Percentiles rank a stretch among this genome's conserved stretches.
Conservation (phyloP, 30 jellyfish, hydroid and myxozoan species). For the Phacellophora camtschatica region DNA sequence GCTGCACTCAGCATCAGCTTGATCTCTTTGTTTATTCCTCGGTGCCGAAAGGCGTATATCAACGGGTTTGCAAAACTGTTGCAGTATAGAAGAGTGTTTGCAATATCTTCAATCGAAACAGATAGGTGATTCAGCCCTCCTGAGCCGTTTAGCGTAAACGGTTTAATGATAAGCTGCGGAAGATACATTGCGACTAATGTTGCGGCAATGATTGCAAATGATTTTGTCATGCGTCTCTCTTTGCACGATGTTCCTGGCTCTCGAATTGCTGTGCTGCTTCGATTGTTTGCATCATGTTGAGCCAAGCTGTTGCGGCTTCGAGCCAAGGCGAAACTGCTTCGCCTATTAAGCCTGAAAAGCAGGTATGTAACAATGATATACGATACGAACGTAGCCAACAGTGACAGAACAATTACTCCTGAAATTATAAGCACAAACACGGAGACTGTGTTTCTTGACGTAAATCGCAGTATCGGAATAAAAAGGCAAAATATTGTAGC, state of each 20-base stretch:
- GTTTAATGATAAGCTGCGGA: constrained; percentile 63
- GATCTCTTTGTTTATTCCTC: constrained; percentile 50
- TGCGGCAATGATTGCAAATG: constrained; percentile 57
- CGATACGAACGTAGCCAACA: constrained; percentile 39
- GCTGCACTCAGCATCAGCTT: constrained; percentile 1
- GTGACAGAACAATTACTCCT: constrained; percentile 35
- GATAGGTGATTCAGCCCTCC: constrained; percentile 12
- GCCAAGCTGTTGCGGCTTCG: neutral
- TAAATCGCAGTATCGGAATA: constrained; percentile 53
- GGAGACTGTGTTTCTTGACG: constrained; percentile 34
- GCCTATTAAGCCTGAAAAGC: constrained; percentile 25
- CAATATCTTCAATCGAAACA: constrained; percentile 54
- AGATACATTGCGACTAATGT: constrained; percentile 59
- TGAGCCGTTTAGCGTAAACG: constrained; percentile 36
- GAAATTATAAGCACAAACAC: constrained; percentile 32
- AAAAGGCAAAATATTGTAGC: constrained; percentile 34
- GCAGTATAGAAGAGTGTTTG: constrained; percentile 68
- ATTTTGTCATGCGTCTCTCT: constrained; percentile 52
- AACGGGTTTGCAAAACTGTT: constrained; percentile 67
- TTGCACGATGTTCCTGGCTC: constrained; percentile 18
- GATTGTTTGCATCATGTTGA: constrained; percentile 7
- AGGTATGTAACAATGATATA: constrained; percentile 39
- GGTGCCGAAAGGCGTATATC: constrained; percentile 63
- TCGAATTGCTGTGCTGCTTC: constrained; percentile 3
- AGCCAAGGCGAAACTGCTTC: neutral